Base-by-base conservation (phyloP, 1,140 invertebrate species). In the Sycobia sp. region DNA sequence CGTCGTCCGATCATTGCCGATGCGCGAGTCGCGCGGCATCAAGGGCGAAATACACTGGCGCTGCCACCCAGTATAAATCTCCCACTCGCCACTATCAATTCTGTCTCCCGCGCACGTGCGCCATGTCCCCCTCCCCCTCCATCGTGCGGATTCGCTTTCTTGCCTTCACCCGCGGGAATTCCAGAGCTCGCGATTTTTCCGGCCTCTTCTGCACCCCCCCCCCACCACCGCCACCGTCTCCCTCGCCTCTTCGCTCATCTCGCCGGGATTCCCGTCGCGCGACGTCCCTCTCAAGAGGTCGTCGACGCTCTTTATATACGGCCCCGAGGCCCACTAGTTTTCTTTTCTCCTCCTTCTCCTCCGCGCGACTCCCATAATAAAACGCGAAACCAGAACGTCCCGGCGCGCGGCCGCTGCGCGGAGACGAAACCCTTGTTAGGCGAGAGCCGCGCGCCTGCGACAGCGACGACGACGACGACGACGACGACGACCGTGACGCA, bases 371-470 rank as follows among this genome's bases (percentile, higher is more conserved):
- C n/a, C 10, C 14, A 23, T 57, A 46, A 57, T 57, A 57, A 57
- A 46, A 46, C 41, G 43, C 18, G n/a, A n/a, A n/a, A n/a, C n/a
- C n/a, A n/a, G n/a, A n/a, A n/a, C n/a, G n/a, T n/a, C n/a, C n/a
- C n/a, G n/a, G n/a, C n/a, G 41, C 10, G 44, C 39, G 20, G 41
- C 60, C 62, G 67, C 59, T 62, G 53, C 46, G 50, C 56, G 57
- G 57, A 69, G 63, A 65, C 66, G 47, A 63, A 68, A 57, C 65
- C 70, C 71, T 73, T 75, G 70, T 75, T 72, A 71, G 70, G 71
- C 67, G 65, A 71, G 66, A 66, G 66, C 53, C 57, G 39, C 71
- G 63, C 29, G 14, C n/a, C n/a, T n/a, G n/a, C n/a, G n/a, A n/a
- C 16, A 7, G 20, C 54, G 34, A 46, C 46, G 41, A 34, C 41